phyloP scores from a whole-genome alignment of 2,113 vertebrate genomes.

The Oreotrochilus melanogaster region DNA sequence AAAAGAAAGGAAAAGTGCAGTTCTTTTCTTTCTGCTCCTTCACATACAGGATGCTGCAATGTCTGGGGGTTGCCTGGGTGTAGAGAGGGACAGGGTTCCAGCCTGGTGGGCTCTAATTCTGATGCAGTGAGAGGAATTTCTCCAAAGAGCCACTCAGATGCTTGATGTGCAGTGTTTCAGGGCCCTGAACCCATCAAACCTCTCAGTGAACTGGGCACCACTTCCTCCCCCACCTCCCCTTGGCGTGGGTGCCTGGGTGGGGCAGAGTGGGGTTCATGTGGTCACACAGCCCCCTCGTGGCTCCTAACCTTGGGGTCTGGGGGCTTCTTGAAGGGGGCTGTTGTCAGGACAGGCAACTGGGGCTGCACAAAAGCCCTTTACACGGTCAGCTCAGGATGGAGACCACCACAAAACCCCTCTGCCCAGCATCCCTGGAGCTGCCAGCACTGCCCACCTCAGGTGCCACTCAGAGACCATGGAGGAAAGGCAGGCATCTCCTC shows the following conservation, averaged over 20 bases:
- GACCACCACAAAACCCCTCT: not conserved
- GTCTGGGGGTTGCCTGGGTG: rapidly evolving
- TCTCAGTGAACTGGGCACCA: not conserved
- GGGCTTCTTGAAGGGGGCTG: not conserved
- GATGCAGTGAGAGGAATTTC: not conserved
- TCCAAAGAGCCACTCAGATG: not conserved
- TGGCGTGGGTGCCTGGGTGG: rapidly evolving
- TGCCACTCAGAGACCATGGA: rapidly evolving
- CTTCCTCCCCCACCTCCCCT: not conserved
- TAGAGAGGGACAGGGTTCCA: not conserved
- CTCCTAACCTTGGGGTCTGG: not conserved
- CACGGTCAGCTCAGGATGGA: rapidly evolving
- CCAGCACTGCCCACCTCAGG: rapidly evolving
- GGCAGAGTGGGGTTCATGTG: not conserved
- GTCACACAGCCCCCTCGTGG: rapidly evolving
- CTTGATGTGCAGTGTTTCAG: not conserved
- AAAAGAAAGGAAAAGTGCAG: not conserved
- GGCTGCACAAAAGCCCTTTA: not conserved
- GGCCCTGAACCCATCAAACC: not conserved
- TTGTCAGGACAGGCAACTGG: not conserved
- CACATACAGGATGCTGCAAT: not conserved
- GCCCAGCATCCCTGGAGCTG: rapidly evolving
- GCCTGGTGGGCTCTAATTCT: not conserved
- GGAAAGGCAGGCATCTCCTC: not conserved
- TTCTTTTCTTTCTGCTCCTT: not conserved